Evolutionary conservation across 2,113 vertebrate genomes (phyloP).

Genomic region (Corydoras maculifer): DNA sequence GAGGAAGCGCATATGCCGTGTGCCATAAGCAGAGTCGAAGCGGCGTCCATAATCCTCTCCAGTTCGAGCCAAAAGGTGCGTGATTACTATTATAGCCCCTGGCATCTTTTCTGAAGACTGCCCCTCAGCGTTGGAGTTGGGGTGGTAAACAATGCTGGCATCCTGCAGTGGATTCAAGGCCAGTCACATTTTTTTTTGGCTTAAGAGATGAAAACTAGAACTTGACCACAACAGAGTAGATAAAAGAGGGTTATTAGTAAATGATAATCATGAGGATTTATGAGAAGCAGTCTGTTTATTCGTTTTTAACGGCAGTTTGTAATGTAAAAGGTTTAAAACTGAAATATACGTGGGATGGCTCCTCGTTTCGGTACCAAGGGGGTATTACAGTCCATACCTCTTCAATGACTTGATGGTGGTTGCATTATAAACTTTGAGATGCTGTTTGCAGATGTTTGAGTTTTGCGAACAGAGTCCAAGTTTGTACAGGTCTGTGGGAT

Average conservation of each 20-base stretch:
- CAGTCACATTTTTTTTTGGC: background rate
- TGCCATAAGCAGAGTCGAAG: background rate
- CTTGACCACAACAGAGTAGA: conserved; percentile 3
- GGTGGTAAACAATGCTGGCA: too few species aligned
- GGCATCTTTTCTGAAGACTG: background rate
- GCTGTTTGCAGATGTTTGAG: conserved; percentile 8
- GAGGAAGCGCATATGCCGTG: background rate
- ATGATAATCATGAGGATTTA: conserved; percentile 33
- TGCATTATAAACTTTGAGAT: conserved; percentile 38
- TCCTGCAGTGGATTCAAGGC: background rate
- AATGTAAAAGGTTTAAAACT: conserved; percentile 38
- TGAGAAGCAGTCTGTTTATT: conserved; percentile 38
- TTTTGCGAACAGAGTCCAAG: conserved; percentile 26
- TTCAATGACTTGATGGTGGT: conserved; percentile 35
- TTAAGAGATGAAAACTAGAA: conserved; percentile 2
- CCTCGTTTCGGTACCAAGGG: background rate
- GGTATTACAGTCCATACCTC: conserved; percentile 45
- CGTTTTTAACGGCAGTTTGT: conserved; percentile 21
- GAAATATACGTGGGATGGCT: conserved; percentile 29
- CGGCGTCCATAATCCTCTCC: background rate
- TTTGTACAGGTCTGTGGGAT: conserved; percentile 41
- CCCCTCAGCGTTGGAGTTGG: background rate
- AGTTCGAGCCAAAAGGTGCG: conserved; percentile 13
- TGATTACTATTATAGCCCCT: conserved; percentile 13
- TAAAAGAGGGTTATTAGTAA: background rate